phyloP scores from a whole-genome alignment of 2,797 vertebrate species.

The Pangasius larnaudii region DNA sequence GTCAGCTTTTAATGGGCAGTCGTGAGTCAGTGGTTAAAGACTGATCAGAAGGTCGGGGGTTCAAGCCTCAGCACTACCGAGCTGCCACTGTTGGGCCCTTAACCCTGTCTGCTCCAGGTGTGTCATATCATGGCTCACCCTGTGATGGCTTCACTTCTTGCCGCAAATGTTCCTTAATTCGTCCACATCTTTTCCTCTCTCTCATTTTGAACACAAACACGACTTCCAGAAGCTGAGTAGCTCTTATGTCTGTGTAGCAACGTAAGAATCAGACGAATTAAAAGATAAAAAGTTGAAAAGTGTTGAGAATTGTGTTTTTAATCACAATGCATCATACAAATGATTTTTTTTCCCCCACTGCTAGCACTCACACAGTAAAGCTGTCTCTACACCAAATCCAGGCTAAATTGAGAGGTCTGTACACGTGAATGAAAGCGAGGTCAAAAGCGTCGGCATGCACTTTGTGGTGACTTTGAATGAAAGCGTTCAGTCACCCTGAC shows the following conservation, averaged over 20 bases:
- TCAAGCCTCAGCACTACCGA: not conserved
- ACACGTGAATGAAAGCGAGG: not conserved
- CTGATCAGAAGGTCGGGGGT: not conserved
- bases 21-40: not conserved
- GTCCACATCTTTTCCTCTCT: not conserved
- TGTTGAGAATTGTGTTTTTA: not conserved
- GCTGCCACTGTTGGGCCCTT: not conserved
- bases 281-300: not conserved
- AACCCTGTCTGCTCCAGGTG: not conserved
- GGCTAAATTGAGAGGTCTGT: not conserved
- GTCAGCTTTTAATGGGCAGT: not conserved
- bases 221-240: not conserved
- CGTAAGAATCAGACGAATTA: too few species aligned
- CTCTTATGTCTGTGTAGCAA: too few species aligned
- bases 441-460: not conserved
- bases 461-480: not conserved
- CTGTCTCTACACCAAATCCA: not conserved
- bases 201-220: too few species aligned
- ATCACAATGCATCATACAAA: too few species aligned
- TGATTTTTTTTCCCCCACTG: not conserved
- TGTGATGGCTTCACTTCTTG: not conserved
- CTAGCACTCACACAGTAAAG: too few species aligned
- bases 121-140: not conserved
- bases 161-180: not conserved
- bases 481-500: not conserved